These are phyloP conservation scores for Mesembrinibis cayennensis DNA, from an alignment of 2,113 vertebrate genomes.

Conservation along the genomic window DNA sequence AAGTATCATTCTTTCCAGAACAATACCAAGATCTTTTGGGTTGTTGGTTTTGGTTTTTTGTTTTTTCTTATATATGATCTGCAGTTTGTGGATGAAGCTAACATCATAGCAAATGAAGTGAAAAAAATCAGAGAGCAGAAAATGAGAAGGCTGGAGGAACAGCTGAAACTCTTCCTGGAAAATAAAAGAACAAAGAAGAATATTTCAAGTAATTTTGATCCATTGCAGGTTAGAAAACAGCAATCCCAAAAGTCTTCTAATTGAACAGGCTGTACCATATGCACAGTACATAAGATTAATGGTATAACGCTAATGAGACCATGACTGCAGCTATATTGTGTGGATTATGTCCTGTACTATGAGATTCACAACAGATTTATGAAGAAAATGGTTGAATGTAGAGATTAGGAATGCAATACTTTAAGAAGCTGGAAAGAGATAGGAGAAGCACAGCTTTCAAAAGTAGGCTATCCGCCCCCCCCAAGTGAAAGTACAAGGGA, in stretches of 20 bases:
- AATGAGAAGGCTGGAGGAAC: not conserved
- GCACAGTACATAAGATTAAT: not conserved
- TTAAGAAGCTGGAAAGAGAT: not conserved
- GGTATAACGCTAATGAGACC: accelerated
- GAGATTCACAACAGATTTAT: not conserved
- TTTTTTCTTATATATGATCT: not conserved
- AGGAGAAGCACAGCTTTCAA: not conserved
- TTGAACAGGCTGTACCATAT: not conserved
- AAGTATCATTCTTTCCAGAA: not conserved
- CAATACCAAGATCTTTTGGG: not conserved
- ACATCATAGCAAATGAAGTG: not conserved
- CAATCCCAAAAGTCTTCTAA: not conserved
- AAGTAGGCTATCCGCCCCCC: not conserved
- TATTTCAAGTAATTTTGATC: not conserved
- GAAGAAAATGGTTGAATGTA: not conserved
- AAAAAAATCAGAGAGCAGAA: slow-evolving; percentile 27
- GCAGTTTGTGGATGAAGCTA: slow-evolving; percentile 7
- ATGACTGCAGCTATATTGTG: not conserved
- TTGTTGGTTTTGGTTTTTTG: not conserved
- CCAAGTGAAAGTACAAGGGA: not conserved
- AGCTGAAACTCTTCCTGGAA: not conserved
- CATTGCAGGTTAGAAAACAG: not conserved
- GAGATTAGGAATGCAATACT: not conserved
- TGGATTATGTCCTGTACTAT: not conserved
- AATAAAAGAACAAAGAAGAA: not conserved